Conservation (phyloP, 2,888 invertebrate genomes). For the Chymomyza fuscimana region DNA sequence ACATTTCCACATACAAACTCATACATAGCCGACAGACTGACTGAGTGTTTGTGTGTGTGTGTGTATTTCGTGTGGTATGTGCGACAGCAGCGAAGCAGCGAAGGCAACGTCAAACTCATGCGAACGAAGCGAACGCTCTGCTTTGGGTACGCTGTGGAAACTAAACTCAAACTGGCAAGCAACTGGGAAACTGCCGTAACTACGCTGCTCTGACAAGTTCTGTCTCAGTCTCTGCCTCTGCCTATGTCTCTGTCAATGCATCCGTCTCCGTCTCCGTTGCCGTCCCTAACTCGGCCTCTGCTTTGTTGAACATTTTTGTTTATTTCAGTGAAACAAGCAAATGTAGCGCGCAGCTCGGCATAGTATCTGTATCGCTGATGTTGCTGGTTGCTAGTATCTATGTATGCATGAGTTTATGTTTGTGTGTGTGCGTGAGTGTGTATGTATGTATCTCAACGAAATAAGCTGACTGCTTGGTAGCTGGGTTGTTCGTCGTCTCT, state of each 20-base stretch:
- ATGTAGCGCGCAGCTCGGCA: constrained; percentile 43
- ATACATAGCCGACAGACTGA: constrained; percentile 19
- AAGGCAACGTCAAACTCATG: constrained; percentile 60
- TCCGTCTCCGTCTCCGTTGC: constrained; percentile 29
- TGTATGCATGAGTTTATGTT: neutral
- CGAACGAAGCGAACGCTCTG: constrained; percentile 50
- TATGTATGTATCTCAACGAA: neutral
- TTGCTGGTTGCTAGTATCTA: constrained; percentile 25
- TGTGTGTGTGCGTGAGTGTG: no score
- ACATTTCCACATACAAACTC: constrained; percentile 58
- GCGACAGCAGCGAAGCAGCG: constrained; percentile 40
- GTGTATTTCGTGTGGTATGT: constrained; percentile 50
- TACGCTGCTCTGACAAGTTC: neutral
- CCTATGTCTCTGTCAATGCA: neutral
- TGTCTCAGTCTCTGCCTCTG: neutral
- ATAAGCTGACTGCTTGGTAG: constrained; percentile 33
- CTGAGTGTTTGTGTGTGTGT: constrained; percentile 28
- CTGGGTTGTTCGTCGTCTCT: constrained; percentile 40
- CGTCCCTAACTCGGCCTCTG: constrained; percentile 29
- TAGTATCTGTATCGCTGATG: constrained; percentile 43
- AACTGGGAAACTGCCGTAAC: constrained; percentile 34
- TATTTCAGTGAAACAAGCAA: constrained; percentile 64
- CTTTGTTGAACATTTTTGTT: constrained; percentile 74
- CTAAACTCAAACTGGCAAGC: constrained; percentile 38
- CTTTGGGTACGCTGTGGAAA: constrained; percentile 48